A percentile compares a stretch with the other conserved stretches of the same genome.
Evolutionary conservation across 2,113 vertebrate species (phyloP).

Genomic region (Cryptoleucopteryx plumbea): DNA sequence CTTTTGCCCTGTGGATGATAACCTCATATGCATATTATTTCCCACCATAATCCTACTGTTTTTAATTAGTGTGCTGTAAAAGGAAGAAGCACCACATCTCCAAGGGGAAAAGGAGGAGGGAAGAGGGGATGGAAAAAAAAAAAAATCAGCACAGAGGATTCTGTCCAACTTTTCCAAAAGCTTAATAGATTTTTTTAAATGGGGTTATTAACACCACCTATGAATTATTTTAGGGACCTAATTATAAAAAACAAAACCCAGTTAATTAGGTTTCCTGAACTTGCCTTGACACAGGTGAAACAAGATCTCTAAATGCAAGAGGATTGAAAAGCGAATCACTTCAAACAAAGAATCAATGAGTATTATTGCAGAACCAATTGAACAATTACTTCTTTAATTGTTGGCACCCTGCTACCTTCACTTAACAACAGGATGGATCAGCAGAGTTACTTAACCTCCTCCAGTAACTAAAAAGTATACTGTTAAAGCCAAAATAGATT

Average conservation of each 20-base stretch:
- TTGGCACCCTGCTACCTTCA: constrained; percentile 34
- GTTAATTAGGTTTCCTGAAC: constrained; percentile 93
- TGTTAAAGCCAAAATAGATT: neutral
- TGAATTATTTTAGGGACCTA: constrained; percentile 97
- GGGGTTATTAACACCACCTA: constrained; percentile 97
- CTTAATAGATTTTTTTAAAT: constrained; percentile 91
- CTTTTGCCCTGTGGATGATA: constrained; percentile 37
- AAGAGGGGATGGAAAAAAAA: neutral
- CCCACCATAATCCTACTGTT: constrained; percentile 58
- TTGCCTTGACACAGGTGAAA: constrained; percentile 71
- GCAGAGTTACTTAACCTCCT: constrained; percentile 31
- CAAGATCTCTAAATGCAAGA: constrained; percentile 63
- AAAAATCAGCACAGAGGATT: constrained; percentile 68
- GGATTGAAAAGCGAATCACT: constrained; percentile 41
- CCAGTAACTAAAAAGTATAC: neutral
- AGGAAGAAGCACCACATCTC: constrained; percentile 52
- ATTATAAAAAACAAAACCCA: constrained; percentile 89
- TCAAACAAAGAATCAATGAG: constrained; percentile 37
- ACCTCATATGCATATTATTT: constrained; percentile 64
- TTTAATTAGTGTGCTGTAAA: constrained; percentile 59
- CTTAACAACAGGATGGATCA: constrained; percentile 35
- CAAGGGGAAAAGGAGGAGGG: constrained; percentile 56
- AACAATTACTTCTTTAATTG: constrained; percentile 65
- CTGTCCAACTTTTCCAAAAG: constrained; percentile 84
- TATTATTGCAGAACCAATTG: constrained; percentile 44